These are phyloP conservation scores for Callosobruchus maculatus DNA, from an alignment of 2,888 invertebrate genomes.

Conservation along the genomic window DNA sequence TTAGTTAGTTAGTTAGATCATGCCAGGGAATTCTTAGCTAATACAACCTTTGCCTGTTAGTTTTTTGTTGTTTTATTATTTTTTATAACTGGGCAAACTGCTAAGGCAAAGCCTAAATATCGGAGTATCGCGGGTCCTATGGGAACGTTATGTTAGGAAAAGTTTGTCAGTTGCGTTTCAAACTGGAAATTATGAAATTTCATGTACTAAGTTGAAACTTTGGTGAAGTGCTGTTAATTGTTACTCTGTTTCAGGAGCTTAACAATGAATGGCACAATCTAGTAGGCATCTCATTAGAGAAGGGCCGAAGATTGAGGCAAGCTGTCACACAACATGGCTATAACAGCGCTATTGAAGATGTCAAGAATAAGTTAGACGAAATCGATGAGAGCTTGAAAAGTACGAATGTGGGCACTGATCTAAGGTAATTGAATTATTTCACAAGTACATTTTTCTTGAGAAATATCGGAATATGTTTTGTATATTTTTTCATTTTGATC, in stretches of 20 bases:
- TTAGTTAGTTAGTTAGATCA: too few relatives aligned
- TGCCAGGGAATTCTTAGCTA: too few relatives aligned
- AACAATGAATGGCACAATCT: conserved; percentile 77
- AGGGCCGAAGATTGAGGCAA: conserved; percentile 77
- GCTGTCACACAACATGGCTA: conserved; percentile 80
- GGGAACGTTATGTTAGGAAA: too few relatives aligned
- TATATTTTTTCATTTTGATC: background rate
- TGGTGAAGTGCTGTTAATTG: too few relatives aligned
- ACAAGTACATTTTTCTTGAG: background rate
- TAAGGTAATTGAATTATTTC: conserved; percentile 58
- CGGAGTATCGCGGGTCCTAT: too few relatives aligned
- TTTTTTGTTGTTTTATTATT: too few relatives aligned
- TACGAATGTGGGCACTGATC: conserved; percentile 81
- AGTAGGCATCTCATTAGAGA: conserved; percentile 61
- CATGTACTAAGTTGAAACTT: too few relatives aligned
- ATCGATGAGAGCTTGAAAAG: conserved; percentile 75
- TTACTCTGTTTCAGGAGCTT: conserved; percentile 50
- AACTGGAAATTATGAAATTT: too few relatives aligned
- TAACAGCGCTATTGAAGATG: conserved; percentile 82
- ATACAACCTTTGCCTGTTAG: too few relatives aligned
- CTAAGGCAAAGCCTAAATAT: too few relatives aligned
- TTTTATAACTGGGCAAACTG: too few relatives aligned
- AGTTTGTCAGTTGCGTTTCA: too few relatives aligned
- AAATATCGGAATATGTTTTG: background rate
- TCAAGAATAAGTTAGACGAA: conserved; percentile 80